Evolutionary conservation across 2,888 invertebrate genomes (phyloP), one percentile per base, ranked within the genome.

Genomic region (Tineola bisselliella): DNA sequence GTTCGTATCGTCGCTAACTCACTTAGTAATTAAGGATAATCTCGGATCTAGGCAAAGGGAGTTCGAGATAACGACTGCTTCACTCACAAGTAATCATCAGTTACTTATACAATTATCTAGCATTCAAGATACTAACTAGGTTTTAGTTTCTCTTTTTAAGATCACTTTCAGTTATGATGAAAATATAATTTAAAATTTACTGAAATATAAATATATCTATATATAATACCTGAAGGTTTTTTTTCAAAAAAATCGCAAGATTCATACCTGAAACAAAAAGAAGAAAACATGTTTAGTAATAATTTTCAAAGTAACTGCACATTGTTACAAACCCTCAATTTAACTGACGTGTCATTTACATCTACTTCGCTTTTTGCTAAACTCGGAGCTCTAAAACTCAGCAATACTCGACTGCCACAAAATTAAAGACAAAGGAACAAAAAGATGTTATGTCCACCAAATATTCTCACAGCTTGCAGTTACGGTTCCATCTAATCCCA

Each of bases 221-320:
- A 25, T 4, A 25, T 6, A 6, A 48, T 17, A 48, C 48, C 48
- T 48, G 48, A 8, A 48, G 2, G 2, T 48, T 13, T 2, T 48
- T 48, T 48, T 15, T 48, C 17, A 17, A 48, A 17, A 15, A 48
- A 48, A 48, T 48, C 2, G 15, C n/a, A 17, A 10, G 2, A 48
- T 44, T n/a, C 62, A 56, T 63, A 63, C 63, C 63, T 63, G 63
- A 59, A 63, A 62, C 63, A 63, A 62, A 44, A 61, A 62, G 62
- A 59, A 60, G 30, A 30, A 13, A 31, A 31, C n/a, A 25, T 25
- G 25, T 25, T 4, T 25, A 4, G n/a, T 25, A 25, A 25, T 25
- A 25, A 25, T 25, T 25, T 25, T 25, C 2, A 25, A 25, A n/a
- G n/a, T n/a, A 25, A 25, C 25, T 25, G 25, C 2, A 25, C 6